These are phyloP conservation scores for Actinemys pallida DNA, from an alignment of 2,113 vertebrate genomes.

Conservation along the genomic window DNA sequence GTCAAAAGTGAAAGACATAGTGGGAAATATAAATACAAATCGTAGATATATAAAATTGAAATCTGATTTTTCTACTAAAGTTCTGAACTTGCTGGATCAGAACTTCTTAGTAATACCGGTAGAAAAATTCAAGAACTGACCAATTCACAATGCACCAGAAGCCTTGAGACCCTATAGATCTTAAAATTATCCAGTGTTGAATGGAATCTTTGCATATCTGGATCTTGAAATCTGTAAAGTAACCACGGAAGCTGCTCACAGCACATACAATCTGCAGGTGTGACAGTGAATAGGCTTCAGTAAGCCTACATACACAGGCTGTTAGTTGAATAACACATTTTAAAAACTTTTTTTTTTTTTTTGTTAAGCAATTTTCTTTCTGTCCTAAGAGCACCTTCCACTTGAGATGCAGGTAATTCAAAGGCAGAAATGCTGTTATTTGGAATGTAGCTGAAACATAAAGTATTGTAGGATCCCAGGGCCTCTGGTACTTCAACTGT, in stretches of 20 bases:
- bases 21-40: background rate
- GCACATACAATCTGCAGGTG: background rate
- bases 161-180: background rate
- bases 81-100: background rate
- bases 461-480: background rate
- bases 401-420: background rate
- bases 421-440: background rate
- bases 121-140: background rate
- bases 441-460: background rate
- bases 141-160: background rate
- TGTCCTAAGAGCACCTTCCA: background rate
- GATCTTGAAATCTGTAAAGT: background rate
- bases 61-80: background rate
- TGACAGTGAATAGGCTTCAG: background rate
- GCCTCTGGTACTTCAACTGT: background rate
- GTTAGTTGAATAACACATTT: background rate
- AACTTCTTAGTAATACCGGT: background rate
- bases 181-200: background rate
- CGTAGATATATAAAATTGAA: background rate
- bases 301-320: accelerated
- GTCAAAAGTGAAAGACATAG: background rate
- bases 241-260: background rate
- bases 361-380: background rate
- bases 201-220: background rate
- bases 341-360: background rate